Evolutionary conservation across 1,140 invertebrate species (phyloP).

Genomic region (Apis mellifera): Amel_HAv3.1 CM009934.2:5789001-5789500

Average conservation of each 20-base stretch:
- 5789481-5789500: neutral
- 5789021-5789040: neutral
- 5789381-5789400: neutral
- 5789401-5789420: neutral
- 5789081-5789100: slow-evolving; percentile 57
- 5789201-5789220: slow-evolving; percentile 78
- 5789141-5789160: slow-evolving; percentile 67
- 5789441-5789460: neutral
- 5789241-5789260: slow-evolving; percentile 83
- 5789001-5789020: neutral
- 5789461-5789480: slow-evolving; percentile 6
- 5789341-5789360: slow-evolving; percentile 85
- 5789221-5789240: slow-evolving; percentile 83
- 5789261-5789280: slow-evolving; percentile 79
- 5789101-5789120: slow-evolving; percentile 57
- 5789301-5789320: slow-evolving; percentile 81
- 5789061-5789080: neutral
- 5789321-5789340: slow-evolving; percentile 85
- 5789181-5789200: slow-evolving; percentile 69
- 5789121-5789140: slow-evolving; percentile 75
- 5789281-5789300: slow-evolving; percentile 79
- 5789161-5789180: slow-evolving; percentile 35
- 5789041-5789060: neutral
- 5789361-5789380: slow-evolving; percentile 75
- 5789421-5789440: neutral